These are phyloP conservation scores for Sarcophaga bullata DNA, from an alignment of 1,140 invertebrate species.

Conservation along the genomic window DNA sequence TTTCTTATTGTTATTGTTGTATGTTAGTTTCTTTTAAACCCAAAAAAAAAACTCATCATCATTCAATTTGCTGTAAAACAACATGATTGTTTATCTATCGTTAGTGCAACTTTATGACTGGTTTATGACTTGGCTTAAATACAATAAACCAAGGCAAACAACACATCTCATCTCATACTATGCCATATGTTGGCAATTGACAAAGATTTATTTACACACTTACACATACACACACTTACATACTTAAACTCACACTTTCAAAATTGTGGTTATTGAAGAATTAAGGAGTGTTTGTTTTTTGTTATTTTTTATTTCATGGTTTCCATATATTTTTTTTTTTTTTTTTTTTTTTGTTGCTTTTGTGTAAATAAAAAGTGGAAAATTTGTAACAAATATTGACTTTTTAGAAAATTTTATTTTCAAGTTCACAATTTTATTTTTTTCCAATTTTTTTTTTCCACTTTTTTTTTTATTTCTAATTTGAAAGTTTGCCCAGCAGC, in stretches of 20 bases:
- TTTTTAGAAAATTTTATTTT: neutral
- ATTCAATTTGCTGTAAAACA: neutral
- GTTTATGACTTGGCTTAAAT: slow-evolving; percentile 12
- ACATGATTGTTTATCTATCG: slow-evolving; percentile 4
- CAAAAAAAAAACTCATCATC: neutral
- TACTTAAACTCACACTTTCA: too few relatives aligned
- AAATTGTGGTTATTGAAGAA: neutral
- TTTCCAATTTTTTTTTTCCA: neutral
- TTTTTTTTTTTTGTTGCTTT: too few relatives aligned
- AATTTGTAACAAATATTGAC: neutral
- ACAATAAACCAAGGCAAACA: neutral
- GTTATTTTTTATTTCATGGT: neutral
- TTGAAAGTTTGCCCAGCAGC: neutral
- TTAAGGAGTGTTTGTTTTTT: slow-evolving; percentile 12
- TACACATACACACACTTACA: too few relatives aligned
- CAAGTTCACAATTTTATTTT: neutral
- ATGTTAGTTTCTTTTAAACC: too few relatives aligned
- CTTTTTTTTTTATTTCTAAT: neutral
- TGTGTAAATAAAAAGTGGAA: neutral
- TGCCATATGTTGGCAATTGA: neutral
- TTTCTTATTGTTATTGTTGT: too few relatives aligned
- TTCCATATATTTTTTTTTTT: too few relatives aligned
- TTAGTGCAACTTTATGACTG: neutral
- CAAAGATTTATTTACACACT: neutral
- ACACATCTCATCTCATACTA: neutral